Base-by-base conservation (phyloP, 2,888 invertebrate genomes). In the Brenthis daphne region DNA sequence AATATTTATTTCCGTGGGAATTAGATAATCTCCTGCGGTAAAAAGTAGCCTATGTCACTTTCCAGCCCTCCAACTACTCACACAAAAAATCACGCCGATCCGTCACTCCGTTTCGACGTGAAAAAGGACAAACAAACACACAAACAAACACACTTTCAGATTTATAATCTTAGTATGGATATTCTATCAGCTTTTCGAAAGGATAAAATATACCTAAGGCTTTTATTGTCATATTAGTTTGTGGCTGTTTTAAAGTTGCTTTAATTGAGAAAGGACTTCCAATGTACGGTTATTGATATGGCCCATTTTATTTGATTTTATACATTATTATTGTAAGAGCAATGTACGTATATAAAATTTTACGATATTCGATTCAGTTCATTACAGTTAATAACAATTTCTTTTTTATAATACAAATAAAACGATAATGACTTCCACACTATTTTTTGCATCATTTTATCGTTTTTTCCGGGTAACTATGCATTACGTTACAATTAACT, bases 371-470 rank as follows among this genome's bases (percentile, higher is more conserved):
- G 69, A 69, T 67, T 69, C 66, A 66, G 69, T 71, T 69, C 64
- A 71, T 69, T 71, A 67, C 71, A 20, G 69, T 69, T 66, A 67
- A 71, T 69, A 69, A 71, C 66, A 71, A 64, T 71, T 69, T 64
- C 63, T 64, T 69, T 66, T 69, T 69, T 61, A 66, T 69, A 54
- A 57, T 48, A 63, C 54, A 64, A 69, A 69, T 69, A 69, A 69
- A 71, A 68, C 24, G 64, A 50, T 67, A 69, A 69, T 69, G 58
- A 69, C 55, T 67, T 63, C 61, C 61, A 56, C 20, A n/a, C 47
- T 48, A 60, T 71, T 58, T 68, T 71, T 68, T 71, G 57, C 24
- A 58, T 47, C 16, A 43, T 43, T 66, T 54, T 71, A 57, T 68
- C 64, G 60, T 64, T 65, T 51, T 65, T 58, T 54, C 55, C 47